Evolutionary conservation across 2,888 invertebrate genomes (phyloP), one percentile per base, ranked within the genome.

Genomic region (Idaea aversata): DNA sequence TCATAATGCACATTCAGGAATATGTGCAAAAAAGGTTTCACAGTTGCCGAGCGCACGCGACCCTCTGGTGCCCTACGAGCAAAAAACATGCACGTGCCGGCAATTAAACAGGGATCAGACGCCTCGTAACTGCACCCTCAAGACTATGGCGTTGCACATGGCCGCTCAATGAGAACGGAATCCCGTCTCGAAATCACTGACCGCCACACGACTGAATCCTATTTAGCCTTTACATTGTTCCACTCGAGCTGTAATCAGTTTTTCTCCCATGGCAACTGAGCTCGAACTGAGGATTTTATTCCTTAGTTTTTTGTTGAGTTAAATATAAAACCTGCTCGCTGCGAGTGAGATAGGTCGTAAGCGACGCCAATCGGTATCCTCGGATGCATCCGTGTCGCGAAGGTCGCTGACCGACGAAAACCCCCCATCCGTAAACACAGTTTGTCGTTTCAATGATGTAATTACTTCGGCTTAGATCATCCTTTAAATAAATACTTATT

Each of bases 391-490:
- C 84, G 81, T 84, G 84, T 85, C 84, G 83, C 83, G 86, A 86
- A 86, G 91, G 91, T 92, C 88, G 81, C 82, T 88, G 91, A 90
- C 92, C 91, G 86, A 84, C 86, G 75, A 88, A 90, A 86, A 82
- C 81, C 84, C 86, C 80, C 83, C 81, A 69, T 80, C 82, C 87
- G 88, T 89, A 85, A 87, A 88, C 84, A 83, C 77, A 66, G 60
- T 67, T 57, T 6, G 65, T 64, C 16, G 60, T 61, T 25, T 25
- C 63, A 61, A 66, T 71, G 65, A 73, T 67, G 62, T 69, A 62
- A 66, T 65, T 47, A 68, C 62, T 61, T 59, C 62, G 64, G 61
- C 58, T 65, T 63, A 65, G 65, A 64, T 67, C 69, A 69, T 69
- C 62, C 65, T 65, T 57, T 61, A 63, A 63, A 65, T 57, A 59